A percentile compares a stretch with the other conserved stretches of the same genome.
Conservation (phyloP, 2,113 vertebrate species). For the Clinocottus analis region DNA sequence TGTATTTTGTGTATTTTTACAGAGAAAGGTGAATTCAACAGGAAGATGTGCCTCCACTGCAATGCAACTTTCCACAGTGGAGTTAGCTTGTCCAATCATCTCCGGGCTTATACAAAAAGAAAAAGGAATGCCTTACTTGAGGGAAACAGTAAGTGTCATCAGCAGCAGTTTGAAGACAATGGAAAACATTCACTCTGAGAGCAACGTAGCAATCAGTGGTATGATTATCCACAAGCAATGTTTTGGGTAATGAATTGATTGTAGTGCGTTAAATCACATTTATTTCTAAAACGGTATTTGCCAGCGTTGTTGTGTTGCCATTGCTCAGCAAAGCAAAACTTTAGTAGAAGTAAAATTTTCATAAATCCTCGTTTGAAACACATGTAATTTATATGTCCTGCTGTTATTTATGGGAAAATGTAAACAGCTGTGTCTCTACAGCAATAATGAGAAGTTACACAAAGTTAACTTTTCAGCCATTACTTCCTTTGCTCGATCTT, state of each 20-base stretch:
- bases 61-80: constrained; percentile 95
- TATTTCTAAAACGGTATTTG: not conserved
- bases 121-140: constrained; percentile 93
- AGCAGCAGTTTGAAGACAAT: constrained; percentile 23
- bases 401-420: not conserved
- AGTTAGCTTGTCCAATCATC: constrained; percentile 96
- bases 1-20: constrained; percentile 68
- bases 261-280: not conserved
- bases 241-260: not conserved
- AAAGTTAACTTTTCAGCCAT: not conserved
- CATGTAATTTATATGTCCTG: not conserved
- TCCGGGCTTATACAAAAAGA: constrained; percentile 93
- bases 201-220: not conserved
- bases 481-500: not conserved
- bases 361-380: too few species aligned
- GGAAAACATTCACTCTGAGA: not conserved
- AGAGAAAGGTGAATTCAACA: constrained; percentile 90
- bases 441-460: too few species aligned
- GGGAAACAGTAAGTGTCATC: constrained; percentile 89
- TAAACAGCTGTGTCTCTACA: not conserved
- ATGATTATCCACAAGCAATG: not conserved
- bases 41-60: constrained; percentile 91
- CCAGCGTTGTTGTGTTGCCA: not conserved
- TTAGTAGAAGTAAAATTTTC: not conserved
- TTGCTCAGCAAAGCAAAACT: not conserved